A percentile compares a stretch with the other conserved stretches of the same genome.
phyloP scores from a whole-genome alignment of 2,797 vertebrate genomes.

The Brotogeris chrysoptera region DNA sequence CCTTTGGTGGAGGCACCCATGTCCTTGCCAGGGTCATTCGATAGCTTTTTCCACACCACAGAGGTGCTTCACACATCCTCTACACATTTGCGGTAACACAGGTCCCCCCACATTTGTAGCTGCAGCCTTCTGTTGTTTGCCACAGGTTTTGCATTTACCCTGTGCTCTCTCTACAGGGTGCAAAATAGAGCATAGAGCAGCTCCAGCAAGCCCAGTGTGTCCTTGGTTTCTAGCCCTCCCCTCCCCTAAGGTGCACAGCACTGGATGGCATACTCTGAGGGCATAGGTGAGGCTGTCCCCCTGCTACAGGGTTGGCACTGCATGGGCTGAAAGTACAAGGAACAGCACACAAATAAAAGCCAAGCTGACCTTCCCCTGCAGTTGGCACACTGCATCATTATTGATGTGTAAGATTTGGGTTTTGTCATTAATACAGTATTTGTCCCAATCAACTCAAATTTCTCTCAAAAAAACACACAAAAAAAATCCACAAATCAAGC shows the following conservation, averaged over 20 bases:
- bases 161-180: neutral
- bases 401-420: neutral
- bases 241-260: accelerated
- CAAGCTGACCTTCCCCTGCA: neutral
- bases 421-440: neutral
- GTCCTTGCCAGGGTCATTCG: neutral
- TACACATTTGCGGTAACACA: accelerated
- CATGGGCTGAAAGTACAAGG: neutral
- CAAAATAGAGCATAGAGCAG: neutral
- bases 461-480: neutral
- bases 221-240: neutral
- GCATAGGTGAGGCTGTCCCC: neutral
- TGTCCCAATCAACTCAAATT: neutral
- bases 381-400: neutral
- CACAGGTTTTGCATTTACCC: neutral
- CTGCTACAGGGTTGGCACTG: accelerated
- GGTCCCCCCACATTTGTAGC: neutral
- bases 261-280: accelerated
- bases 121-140: neutral
- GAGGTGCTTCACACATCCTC: neutral
- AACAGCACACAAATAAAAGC: neutral
- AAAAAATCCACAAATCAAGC: neutral
- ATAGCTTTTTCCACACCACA: neutral
- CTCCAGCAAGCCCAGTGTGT: neutral
- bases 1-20: accelerated